Percentiles rank a stretch among this genome's conserved stretches.
phyloP scores from a whole-genome alignment of 2,113 vertebrate genomes.

The Cryptomyrus ogoouensis region DNA sequence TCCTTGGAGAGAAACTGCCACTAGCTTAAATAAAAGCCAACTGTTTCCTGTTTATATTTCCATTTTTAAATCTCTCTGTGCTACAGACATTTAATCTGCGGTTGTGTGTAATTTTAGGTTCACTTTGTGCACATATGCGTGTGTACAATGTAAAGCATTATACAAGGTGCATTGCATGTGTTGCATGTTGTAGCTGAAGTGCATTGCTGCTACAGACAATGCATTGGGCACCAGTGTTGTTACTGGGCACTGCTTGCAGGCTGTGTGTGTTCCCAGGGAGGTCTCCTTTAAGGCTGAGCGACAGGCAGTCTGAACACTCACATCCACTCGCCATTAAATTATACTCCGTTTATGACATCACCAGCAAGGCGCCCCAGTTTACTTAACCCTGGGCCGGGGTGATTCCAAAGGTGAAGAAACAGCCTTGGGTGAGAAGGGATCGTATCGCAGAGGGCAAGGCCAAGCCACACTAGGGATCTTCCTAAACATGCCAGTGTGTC shows the following conservation, averaged over 20 bases:
- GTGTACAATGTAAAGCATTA: not conserved
- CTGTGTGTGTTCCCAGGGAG: not conserved
- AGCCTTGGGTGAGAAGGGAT: not conserved
- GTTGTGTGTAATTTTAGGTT: not conserved
- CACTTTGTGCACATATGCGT: not conserved
- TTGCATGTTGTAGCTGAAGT: not conserved
- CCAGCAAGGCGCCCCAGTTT: slow-evolving; percentile 35
- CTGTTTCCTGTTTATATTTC: not conserved
- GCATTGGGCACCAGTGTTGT: not conserved
- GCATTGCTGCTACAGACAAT: not conserved
- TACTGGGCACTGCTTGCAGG: not conserved
- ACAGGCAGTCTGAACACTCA: not conserved
- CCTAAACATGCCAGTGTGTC: not conserved
- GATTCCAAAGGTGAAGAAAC: not conserved
- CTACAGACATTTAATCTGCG: slow-evolving; percentile 47
- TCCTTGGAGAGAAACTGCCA: slow-evolving; percentile 1
- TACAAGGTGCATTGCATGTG: not conserved
- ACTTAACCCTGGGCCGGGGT: not conserved
- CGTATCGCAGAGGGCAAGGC: not conserved
- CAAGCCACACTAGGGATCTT: not conserved
- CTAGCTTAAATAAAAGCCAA: not conserved
- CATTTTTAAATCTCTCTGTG: not conserved
- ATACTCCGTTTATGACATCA: slow-evolving; percentile 60
- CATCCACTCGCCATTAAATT: slow-evolving; percentile 49
- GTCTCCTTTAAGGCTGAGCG: not conserved